A percentile compares a stretch with the other conserved stretches of the same genome.
phyloP scores from a whole-genome alignment of 2,888 invertebrate genomes.

The Venustoraphidia nigricollis region DNA sequence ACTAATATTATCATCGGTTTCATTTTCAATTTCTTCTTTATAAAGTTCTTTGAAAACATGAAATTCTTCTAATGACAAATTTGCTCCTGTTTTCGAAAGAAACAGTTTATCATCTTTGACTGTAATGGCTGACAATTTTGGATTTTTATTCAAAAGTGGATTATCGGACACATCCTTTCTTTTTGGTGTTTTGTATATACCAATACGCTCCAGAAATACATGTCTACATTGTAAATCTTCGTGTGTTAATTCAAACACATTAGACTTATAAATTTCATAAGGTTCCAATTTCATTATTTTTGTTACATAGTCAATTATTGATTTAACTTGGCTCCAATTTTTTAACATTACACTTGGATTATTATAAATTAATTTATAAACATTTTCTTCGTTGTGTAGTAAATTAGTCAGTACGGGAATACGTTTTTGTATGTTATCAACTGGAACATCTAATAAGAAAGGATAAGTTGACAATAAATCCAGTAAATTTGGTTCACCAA shows the following conservation, averaged over 20 bases:
- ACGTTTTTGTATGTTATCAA: neutral
- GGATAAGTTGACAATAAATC: slow-evolving; percentile 2
- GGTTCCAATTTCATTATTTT: slow-evolving; percentile 2
- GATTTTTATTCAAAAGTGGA: neutral
- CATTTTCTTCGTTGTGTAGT: neutral
- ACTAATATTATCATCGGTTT: no score
- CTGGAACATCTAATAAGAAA: neutral
- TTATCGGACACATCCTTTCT: no score
- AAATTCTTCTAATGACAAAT: slow-evolving; percentile 2
- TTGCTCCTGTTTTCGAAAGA: neutral
- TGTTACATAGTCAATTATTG: neutral
- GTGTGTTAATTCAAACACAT: neutral
- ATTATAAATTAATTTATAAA: neutral
- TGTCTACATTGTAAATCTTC: slow-evolving; percentile 4
- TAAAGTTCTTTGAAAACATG: slow-evolving; percentile 3
- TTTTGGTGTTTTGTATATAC: neutral
- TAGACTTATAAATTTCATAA: slow-evolving; percentile 4
- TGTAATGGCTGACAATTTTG: slow-evolving; percentile 1
- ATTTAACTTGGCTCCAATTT: neutral
- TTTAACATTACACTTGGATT: slow-evolving; percentile 3
- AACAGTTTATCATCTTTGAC: neutral
- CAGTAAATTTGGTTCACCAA: neutral
- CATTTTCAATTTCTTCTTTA: neutral
- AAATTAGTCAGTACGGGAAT: neutral
- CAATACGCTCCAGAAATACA: neutral